These are phyloP conservation scores for Tenualosa ilisha DNA, from an alignment of 2,797 vertebrate genomes.

Conservation along the genomic window DNA sequence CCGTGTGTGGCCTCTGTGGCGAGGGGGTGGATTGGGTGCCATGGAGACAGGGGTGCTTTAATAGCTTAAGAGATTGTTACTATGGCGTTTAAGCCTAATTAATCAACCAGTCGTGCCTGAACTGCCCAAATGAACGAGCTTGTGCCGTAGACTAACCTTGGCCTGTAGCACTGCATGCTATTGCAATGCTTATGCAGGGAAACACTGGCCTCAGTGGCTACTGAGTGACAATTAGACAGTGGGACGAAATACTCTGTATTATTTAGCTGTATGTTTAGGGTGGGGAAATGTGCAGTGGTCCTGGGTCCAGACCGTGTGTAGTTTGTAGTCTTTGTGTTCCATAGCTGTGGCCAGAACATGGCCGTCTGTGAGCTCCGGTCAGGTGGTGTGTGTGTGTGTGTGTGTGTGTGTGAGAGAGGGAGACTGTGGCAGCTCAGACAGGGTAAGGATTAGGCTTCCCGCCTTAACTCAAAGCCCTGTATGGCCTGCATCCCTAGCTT, in stretches of 20 bases:
- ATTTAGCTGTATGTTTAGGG: too few relatives aligned
- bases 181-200: not conserved
- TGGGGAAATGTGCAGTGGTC: too few relatives aligned
- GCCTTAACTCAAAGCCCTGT: constrained; percentile 24
- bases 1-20: not conserved
- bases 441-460: constrained; percentile 40
- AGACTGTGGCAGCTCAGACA: constrained; percentile 33
- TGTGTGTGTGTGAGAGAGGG: constrained; percentile 16
- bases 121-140: not conserved
- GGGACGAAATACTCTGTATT: too few relatives aligned
- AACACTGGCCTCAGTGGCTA: not conserved
- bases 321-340: too few relatives aligned
- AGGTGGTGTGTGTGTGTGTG: constrained; percentile 14
- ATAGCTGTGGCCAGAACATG: not conserved
- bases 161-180: not conserved
- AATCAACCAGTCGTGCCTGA: not conserved
- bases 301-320: too few relatives aligned
- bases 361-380: not conserved
- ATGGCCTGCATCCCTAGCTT: not conserved
- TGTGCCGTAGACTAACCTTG: not conserved
- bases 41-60: constrained; percentile 43
- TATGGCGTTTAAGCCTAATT: constrained; percentile 45
- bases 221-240: too few relatives aligned
- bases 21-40: constrained; percentile 13
- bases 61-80: constrained; percentile 50